Percentiles rank a stretch among this genome's conserved stretches.
phyloP scores from a whole-genome alignment of 2,113 vertebrate species.

The Cyanoderma ruficeps region DNA sequence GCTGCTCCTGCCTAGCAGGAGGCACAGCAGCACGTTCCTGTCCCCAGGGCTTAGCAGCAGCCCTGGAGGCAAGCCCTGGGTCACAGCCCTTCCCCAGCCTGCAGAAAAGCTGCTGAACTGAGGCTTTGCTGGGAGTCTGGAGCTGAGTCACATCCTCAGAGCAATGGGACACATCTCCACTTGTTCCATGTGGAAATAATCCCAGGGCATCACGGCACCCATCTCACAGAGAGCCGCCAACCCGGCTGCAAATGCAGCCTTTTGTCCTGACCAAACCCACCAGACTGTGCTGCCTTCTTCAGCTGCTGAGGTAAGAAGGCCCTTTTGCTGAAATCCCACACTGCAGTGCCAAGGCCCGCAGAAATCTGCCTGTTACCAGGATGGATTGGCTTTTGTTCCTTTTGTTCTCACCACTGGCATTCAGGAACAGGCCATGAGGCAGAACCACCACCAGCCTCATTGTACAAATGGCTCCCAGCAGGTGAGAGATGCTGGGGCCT shows the following conservation, averaged over 20 bases:
- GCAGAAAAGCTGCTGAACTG: background rate
- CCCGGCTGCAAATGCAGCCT: background rate
- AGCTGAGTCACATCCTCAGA: background rate
- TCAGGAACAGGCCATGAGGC: background rate
- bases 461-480: background rate
- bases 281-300: fast-evolving
- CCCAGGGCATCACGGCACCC: background rate
- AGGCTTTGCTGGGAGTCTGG: background rate
- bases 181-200: background rate
- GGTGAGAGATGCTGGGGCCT: background rate
- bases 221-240: fast-evolving
- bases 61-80: background rate
- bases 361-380: background rate
- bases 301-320: background rate
- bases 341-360: fast-evolving
- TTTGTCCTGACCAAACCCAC: background rate
- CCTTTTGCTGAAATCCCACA: background rate
- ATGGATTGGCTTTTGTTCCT: background rate
- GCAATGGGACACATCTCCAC: background rate
- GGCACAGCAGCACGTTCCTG: background rate
- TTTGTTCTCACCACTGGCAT: background rate
- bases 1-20: background rate
- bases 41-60: background rate
- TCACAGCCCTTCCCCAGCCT: background rate
- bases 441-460: background rate